Evolutionary conservation across 2,888 invertebrate genomes (phyloP).

Genomic region (Dicyrtoma fusca): DNA sequence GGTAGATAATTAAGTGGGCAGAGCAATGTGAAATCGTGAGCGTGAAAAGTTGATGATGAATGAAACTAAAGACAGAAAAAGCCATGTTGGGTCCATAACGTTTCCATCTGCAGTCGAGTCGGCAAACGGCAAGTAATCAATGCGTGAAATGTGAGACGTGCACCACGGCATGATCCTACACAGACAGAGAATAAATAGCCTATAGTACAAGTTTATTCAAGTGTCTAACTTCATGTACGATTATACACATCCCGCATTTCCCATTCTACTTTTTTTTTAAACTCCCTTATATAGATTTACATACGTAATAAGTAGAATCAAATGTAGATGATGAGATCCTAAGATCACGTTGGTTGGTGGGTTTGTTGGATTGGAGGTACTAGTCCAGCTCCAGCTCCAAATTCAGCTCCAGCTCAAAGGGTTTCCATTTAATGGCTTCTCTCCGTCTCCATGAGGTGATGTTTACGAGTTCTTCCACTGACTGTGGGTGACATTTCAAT

Average conservation of each 20-base stretch:
- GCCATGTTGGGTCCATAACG: background rate
- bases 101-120: slow-evolving; percentile 17
- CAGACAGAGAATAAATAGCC: no score
- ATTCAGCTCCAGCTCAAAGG: slow-evolving; percentile 38
- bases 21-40: slow-evolving; percentile 10
- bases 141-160: slow-evolving; percentile 20
- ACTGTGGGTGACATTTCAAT: slow-evolving; percentile 49
- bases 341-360: background rate
- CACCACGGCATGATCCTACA: background rate
- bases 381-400: no score
- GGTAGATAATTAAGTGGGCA: slow-evolving; percentile 16
- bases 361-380: slow-evolving; percentile 5
- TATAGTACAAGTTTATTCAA: no score
- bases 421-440: slow-evolving; percentile 34
- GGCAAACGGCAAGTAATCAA: slow-evolving; percentile 11
- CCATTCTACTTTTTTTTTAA: no score
- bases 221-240: no score
- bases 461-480: slow-evolving; percentile 24
- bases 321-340: slow-evolving; percentile 3
- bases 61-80: slow-evolving; percentile 16
- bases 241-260: no score
- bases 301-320: background rate
- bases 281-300: no score
- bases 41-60: slow-evolving; percentile 16
- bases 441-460: slow-evolving; percentile 23